Evolutionary conservation across 30 jellyfish, hydroid and myxozoan genomes (phyloP).

Genomic region (Chironex yamaguchii): DNA sequence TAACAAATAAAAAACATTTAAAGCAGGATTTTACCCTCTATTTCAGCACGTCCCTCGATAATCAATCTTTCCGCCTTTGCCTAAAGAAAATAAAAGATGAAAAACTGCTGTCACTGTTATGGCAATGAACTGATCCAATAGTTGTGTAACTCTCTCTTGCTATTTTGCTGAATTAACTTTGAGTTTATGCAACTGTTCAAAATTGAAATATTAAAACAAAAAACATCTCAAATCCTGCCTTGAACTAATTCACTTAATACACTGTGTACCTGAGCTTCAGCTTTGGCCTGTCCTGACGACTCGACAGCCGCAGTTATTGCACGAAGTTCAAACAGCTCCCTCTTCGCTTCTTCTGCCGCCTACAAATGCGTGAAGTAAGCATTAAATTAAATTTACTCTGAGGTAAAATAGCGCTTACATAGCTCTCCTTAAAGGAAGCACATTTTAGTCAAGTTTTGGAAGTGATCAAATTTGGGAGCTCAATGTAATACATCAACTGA

Average conservation of each 20-base stretch:
- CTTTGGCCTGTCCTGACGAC: slow-evolving; percentile 94
- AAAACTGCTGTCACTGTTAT: not conserved
- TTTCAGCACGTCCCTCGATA: slow-evolving; percentile 92
- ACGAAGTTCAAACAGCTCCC: slow-evolving; percentile 81
- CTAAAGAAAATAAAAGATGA: slow-evolving; percentile 27
- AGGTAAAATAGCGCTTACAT: no score
- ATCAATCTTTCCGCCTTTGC: slow-evolving; percentile 90
- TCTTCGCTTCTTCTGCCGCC: slow-evolving; percentile 96
- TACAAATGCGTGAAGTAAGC: not conserved
- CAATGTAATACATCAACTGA: no score
- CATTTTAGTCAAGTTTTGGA: no score
- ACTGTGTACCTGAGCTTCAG: slow-evolving; percentile 87
- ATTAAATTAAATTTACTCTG: not conserved
- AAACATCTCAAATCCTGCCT: not conserved
- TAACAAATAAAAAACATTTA: no score
- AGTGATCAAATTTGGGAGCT: no score
- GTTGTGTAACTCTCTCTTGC: no score
- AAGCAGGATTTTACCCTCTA: slow-evolving; percentile 65
- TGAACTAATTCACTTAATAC: no score
- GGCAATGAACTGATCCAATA: no score
- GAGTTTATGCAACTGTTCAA: not conserved
- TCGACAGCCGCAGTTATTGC: slow-evolving; percentile 98
- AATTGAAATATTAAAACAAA: not conserved
- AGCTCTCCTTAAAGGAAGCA: no score
- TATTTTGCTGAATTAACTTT: no score